These are phyloP conservation scores for Odontocerum albicorne DNA, from an alignment of 2,888 invertebrate genomes.

Conservation along the genomic window DNA sequence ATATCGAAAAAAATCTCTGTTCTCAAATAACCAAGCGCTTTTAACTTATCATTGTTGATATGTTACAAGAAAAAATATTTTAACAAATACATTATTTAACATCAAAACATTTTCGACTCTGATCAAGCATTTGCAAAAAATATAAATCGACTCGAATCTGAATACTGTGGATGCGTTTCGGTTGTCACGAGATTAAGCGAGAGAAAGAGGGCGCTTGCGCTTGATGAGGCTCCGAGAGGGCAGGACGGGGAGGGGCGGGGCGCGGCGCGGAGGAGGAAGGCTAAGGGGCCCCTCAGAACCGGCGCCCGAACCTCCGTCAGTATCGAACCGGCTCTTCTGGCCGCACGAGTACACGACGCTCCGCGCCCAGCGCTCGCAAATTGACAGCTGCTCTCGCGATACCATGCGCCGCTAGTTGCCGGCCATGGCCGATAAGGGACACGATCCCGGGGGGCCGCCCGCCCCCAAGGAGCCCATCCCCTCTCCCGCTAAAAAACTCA, in stretches of 20 bases:
- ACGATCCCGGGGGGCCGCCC: conserved; percentile 40
- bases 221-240: no score
- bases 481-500: conserved; percentile 58
- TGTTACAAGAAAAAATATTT: no score
- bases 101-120: no score
- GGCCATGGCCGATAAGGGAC: conserved; percentile 38
- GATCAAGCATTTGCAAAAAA: no score
- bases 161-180: conserved; percentile 14
- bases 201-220: conserved; percentile 37
- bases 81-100: no score
- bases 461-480: conserved; percentile 22
- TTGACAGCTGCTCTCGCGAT: conserved; percentile 15
- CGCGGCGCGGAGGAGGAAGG: conserved; percentile 28
- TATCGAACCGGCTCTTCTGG: conserved; percentile 34
- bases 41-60: no score
- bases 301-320: conserved; percentile 30
- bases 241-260: conserved; percentile 36
- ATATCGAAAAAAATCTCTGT: no score
- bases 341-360: conserved; percentile 11
- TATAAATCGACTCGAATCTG: no score
- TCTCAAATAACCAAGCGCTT: no score
- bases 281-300: conserved; percentile 3
- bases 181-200: conserved; percentile 19
- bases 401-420: conserved; percentile 26
- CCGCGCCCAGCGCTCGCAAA: background rate